Base-by-base conservation (phyloP, 2,797 vertebrate genomes). In the Orientallactaga sibirica region DNA sequence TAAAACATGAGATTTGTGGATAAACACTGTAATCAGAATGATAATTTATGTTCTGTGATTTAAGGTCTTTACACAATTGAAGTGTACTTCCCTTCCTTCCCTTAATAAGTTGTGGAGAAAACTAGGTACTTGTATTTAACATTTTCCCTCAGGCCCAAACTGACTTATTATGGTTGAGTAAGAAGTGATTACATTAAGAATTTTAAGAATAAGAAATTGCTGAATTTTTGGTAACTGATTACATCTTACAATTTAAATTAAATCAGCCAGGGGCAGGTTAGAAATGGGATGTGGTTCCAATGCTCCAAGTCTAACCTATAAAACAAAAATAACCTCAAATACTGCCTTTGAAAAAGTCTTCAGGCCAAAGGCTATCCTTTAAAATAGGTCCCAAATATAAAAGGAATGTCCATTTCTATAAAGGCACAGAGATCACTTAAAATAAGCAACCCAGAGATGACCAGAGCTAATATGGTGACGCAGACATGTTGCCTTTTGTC, bases 121-220 rank as follows among this genome's bases (percentile, higher is more conserved):
- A 90, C 74, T 33, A 89, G 74, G 58, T 77, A 79, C 27, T 88
- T 77, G 88, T 84, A 86, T 91, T 94, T 86, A 92, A 87, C 3
- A 7, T 22, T 76, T 95, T 89, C 86, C 75, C 74, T 95, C 37
- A 76, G 83, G 93, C 66, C 80, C n/a, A 84, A 91, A 88, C 22
- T 24, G 15, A 93, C 43, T 93, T 66, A 86, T 92, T 78, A 62
- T 0, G 14, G 41, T 76, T 91, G 66, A 20, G 33, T 90, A 90
- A 41, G 75, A 86, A 82, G 9, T 66, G 86, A 62, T 81, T 86
- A 78, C 66, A 88, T 64, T 92, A 95, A 93, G 37, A 91, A 92
- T 92, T 91, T 87, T 33, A 86, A 88, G 81, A 75, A 27, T n/a
- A 61, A 96, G 64, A 73, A 86, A 84, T 10, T 4, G 7, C 19